A percentile compares a stretch with the other conserved stretches of the same genome.
Conservation (phyloP, 64 coral and sea anemone genomes). For the Dendronephthya gigantea region DNA sequence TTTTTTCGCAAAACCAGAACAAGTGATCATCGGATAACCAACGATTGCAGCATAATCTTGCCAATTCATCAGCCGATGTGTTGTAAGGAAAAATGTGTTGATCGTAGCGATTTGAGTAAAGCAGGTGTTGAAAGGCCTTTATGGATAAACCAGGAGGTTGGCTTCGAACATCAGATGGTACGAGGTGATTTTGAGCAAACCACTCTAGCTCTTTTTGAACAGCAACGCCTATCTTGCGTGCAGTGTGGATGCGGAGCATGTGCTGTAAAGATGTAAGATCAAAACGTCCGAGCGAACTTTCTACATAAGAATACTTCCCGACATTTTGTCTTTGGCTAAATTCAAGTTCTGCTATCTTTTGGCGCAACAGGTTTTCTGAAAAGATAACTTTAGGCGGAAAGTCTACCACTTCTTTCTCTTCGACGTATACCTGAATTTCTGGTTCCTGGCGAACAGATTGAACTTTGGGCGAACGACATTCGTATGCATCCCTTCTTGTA, state of each 20-base stretch:
- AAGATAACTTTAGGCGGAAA: not conserved
- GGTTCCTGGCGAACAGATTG: not conserved
- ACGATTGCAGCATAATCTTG: not conserved
- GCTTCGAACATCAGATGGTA: not conserved
- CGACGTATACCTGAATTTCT: not conserved
- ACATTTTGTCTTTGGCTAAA: not conserved
- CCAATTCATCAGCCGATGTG: not conserved
- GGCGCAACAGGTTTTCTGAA: not conserved
- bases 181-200: not conserved
- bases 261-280: not conserved
- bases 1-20: not conserved
- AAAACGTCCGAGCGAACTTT: not conserved
- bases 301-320: not conserved
- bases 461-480: not conserved
- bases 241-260: not conserved
- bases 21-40: not conserved
- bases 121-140: not conserved
- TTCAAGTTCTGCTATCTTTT: not conserved
- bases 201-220: not conserved
- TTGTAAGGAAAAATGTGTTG: not conserved
- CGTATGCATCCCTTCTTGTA: not conserved
- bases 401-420: not conserved
- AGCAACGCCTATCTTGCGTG: not conserved
- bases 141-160: not conserved
- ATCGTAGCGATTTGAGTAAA: not conserved